A percentile compares a stretch with the other conserved stretches of the same genome.
phyloP scores from a whole-genome alignment of 35 echinoderm and acorn worm genomes.

The Acanthaster planci region DNA sequence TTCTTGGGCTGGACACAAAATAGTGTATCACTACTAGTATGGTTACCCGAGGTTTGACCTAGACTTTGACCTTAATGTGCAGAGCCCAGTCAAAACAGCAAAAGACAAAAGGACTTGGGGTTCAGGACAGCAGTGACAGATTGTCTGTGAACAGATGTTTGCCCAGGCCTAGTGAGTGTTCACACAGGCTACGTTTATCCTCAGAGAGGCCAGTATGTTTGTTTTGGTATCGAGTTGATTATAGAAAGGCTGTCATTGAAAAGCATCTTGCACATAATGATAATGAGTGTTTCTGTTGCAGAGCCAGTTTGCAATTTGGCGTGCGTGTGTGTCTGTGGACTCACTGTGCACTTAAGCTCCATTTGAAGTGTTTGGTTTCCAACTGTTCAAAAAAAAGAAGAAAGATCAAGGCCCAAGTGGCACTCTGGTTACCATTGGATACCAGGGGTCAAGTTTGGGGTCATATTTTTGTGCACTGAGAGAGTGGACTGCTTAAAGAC shows the following conservation, averaged over 20 bases:
- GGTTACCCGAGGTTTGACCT: slow-evolving; percentile 1
- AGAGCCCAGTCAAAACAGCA: not conserved
- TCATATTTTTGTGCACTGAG: not conserved
- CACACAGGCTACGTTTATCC: not conserved
- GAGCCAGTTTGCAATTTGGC: not conserved
- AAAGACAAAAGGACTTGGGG: not conserved
- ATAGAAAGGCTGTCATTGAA: slow-evolving; percentile 11
- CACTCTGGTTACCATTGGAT: slow-evolving; percentile 24
- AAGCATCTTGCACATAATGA: not conserved
- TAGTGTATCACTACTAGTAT: not conserved
- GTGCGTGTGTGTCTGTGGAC: not conserved
- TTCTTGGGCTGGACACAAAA: not conserved
- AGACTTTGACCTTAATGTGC: not conserved
- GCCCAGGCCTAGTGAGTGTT: not conserved
- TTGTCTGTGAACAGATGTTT: not conserved
- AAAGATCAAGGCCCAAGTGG: not conserved
- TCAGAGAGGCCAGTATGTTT: slow-evolving; percentile 19
- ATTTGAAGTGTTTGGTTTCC: slow-evolving; percentile 9
- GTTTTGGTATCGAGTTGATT: slow-evolving; percentile 23
- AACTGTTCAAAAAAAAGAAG: too few relatives aligned
- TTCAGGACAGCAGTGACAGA: not conserved
- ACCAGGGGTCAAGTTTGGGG: slow-evolving; percentile 18
- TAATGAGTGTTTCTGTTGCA: not conserved
- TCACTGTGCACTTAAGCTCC: not conserved
- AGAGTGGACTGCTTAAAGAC: not conserved